A percentile compares a stretch with the other conserved stretches of the same genome.
These are phyloP conservation scores for Alligator sinensis DNA, from an alignment of 2,113 vertebrate species.

Conservation along the genomic window DNA sequence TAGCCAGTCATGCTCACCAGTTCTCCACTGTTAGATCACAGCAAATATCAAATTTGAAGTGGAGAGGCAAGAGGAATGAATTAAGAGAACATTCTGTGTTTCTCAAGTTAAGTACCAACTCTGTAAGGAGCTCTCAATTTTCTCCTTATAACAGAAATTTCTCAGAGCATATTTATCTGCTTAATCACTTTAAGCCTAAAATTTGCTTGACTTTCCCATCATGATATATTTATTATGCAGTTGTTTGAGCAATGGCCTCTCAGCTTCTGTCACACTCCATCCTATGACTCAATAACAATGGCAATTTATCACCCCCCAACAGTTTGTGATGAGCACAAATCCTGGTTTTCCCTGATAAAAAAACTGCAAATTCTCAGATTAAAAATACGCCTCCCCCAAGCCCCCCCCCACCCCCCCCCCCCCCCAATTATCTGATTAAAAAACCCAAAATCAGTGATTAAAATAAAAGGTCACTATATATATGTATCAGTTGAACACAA, in stretches of 20 bases:
- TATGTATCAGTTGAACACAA: too few relatives aligned
- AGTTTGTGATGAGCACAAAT: too few relatives aligned
- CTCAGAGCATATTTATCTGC: not conserved
- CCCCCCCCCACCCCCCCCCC: too few relatives aligned
- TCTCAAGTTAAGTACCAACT: not conserved
- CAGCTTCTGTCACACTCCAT: not conserved
- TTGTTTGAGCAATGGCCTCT: not conserved
- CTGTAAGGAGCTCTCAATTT: not conserved
- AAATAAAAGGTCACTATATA: too few relatives aligned
- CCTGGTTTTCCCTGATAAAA: too few relatives aligned
- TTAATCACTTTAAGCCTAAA: not conserved
- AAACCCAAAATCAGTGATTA: too few relatives aligned
- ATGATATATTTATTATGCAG: not conserved
- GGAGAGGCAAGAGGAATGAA: rapidly evolving
- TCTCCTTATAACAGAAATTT: not conserved
- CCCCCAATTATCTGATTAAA: too few relatives aligned
- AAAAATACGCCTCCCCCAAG: too few relatives aligned
- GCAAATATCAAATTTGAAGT: not conserved
- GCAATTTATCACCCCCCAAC: not conserved
- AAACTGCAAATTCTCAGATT: too few relatives aligned
- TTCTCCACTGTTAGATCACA: not conserved
- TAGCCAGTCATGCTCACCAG: not conserved
- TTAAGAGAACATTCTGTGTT: not conserved
- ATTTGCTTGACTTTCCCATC: not conserved
- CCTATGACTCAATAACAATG: too few relatives aligned